A percentile compares a stretch with the other conserved stretches of the same genome.
Evolutionary conservation across 2,113 vertebrate genomes (phyloP).

Genomic region (Dryoscopus gambensis): DNA sequence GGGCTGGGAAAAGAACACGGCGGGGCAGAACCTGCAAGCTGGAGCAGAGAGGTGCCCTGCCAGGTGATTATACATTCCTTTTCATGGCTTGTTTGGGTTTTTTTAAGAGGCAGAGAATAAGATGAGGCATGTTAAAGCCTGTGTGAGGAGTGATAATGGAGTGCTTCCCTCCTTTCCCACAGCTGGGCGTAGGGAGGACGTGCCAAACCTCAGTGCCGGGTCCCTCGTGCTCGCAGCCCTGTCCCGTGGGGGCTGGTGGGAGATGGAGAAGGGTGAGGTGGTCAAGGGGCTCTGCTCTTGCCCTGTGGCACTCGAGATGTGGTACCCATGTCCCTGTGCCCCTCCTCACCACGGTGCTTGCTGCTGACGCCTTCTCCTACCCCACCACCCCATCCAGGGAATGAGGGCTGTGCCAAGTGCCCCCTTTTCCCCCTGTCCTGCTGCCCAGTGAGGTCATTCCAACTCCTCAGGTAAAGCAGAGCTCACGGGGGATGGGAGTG

Average conservation of each 20-base stretch:
- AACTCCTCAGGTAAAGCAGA: not conserved
- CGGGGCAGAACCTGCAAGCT: not conserved
- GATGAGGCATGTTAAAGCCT: conserved; percentile 24
- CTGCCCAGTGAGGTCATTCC: fast-evolving
- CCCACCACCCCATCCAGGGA: not conserved
- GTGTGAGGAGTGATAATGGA: not conserved
- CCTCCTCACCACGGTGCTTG: fast-evolving
- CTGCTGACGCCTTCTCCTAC: not conserved
- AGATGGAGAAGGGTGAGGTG: not conserved
- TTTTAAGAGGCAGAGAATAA: not conserved
- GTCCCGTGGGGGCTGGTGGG: not conserved
- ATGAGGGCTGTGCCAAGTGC: not conserved
- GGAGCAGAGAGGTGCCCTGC: not conserved
- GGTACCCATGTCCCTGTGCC: fast-evolving
- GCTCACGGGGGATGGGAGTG: fast-evolving
- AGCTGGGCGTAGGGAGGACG: conserved; percentile 32
- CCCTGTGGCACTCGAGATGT: not conserved
- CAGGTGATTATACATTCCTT: conserved; percentile 26
- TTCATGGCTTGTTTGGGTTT: not conserved
- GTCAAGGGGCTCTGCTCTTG: not conserved
- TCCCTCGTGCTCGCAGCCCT: not conserved
- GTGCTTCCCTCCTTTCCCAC: conserved; percentile 38
- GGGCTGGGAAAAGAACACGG: not conserved
- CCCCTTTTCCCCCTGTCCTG: not conserved
- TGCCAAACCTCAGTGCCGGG: not conserved